Percentiles rank a stretch among this genome's conserved stretches.
Conservation (phyloP, 2,113 vertebrate species). For the Campylomormyrus tamandua region DNA sequence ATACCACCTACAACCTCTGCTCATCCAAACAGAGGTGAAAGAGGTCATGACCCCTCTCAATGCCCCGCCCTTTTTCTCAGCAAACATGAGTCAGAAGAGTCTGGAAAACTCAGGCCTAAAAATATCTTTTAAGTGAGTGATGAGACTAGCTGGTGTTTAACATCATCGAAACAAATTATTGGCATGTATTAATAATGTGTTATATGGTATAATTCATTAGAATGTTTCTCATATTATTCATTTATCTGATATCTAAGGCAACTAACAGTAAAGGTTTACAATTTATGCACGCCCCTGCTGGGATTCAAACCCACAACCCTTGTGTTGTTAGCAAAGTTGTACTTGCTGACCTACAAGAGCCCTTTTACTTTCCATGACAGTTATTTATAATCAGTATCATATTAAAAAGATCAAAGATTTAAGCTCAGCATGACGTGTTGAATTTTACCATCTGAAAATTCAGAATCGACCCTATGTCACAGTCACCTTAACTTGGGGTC, state of each 20-base stretch:
- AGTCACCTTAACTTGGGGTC: not conserved
- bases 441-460: not conserved
- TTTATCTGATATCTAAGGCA: not conserved
- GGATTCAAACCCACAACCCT: not conserved
- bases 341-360: not conserved
- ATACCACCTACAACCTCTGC: not conserved
- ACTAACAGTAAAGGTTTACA: not conserved
- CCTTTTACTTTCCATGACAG: not conserved
- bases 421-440: not conserved
- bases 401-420: not conserved
- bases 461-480: not conserved
- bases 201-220: not conserved
- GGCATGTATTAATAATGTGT: not conserved
- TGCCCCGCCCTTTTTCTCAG: not conserved
- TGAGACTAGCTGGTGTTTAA: not conserved
- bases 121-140: not conserved
- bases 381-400: not conserved
- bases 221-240: not conserved
- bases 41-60: not conserved
- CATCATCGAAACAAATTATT: not conserved
- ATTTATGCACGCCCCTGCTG: not conserved
- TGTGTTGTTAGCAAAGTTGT: not conserved
- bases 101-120: not conserved
- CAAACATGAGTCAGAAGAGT: not conserved
- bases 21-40: not conserved